Percentiles rank a stretch among this genome's conserved stretches.
Conservation (phyloP, 1,140 invertebrate genomes). For the Ganaspis sp. region DNA sequence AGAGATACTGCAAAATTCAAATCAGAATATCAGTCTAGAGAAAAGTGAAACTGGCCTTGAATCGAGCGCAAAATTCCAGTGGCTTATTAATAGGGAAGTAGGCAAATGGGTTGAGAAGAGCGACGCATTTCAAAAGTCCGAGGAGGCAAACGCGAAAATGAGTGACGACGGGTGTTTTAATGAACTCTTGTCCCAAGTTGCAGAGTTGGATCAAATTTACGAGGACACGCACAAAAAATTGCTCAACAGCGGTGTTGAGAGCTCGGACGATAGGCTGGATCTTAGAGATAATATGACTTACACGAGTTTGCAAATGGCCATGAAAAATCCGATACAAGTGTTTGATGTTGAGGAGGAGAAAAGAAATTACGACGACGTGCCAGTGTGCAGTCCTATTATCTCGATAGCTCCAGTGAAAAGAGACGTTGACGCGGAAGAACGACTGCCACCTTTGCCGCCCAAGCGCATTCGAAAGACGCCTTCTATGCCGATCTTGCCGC, state of each 20-base stretch:
- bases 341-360: slow-evolving; percentile 66
- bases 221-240: slow-evolving; percentile 80
- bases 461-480: slow-evolving; percentile 84
- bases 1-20: neutral
- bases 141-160: neutral
- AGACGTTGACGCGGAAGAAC: slow-evolving; percentile 79
- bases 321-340: slow-evolving; percentile 87
- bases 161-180: slow-evolving; percentile 79
- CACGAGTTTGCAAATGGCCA: slow-evolving; percentile 89
- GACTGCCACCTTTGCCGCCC: slow-evolving; percentile 85
- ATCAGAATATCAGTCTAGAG: neutral
- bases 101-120: slow-evolving; percentile 66
- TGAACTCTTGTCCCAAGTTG: slow-evolving; percentile 83
- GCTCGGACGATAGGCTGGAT: slow-evolving; percentile 71
- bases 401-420: slow-evolving; percentile 63
- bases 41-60: neutral
- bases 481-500: slow-evolving; percentile 70
- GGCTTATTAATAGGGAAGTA: slow-evolving; percentile 72
- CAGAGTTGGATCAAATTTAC: slow-evolving; percentile 86
- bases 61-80: slow-evolving; percentile 52
- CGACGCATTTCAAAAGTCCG: slow-evolving; percentile 58
- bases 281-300: slow-evolving; percentile 87
- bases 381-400: slow-evolving; percentile 33
- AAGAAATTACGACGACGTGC: slow-evolving; percentile 79
- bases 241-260: slow-evolving; percentile 48